Base-by-base conservation (phyloP, 2,113 vertebrate species). In the Loxodonta africana region DNA sequence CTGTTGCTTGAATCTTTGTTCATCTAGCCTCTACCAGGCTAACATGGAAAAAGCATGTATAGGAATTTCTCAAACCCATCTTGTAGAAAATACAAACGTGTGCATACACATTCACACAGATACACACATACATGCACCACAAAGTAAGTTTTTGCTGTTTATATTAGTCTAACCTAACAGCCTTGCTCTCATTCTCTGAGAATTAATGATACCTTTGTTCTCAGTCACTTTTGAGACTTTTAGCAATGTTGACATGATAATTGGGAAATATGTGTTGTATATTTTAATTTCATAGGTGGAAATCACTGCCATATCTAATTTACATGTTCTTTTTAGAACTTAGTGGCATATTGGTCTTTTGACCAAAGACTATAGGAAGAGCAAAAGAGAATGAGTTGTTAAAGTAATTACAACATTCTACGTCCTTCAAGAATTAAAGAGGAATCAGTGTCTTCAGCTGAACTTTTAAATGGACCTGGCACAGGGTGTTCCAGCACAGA, bases 391-490 rank as follows among this genome's bases (percentile, higher is more conserved):
- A 93, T 33, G 51, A 76, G 11, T 82, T 63, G 12, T 84, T 93
- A 37, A 95, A 69, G 41, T 93, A 95, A 92, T 87, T 92, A 77
- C 76, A 20, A 6, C 6, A 60, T 46, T 2, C 25, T 44, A 20
- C 84, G 87, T 96, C 15, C 18, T 77, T 94, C 44, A 83, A 23
- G 83, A 90, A 92, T 83, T 92, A 90, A 90, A 92, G 5, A 84
- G 26, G 12, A 82, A 74, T 90, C 14, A 80, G 7, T 82, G 67
- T 92, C 14, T 26, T 76, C 53, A 93, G 48, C 23, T 76, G 48
- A 95, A 90, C 37, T 8, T 84, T 26, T 26, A 53, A 74, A 67
- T n/a, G 62, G 48, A 96, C 18, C 71, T 95, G 69, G 1, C 62
- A 87, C 10, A 88, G 26, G 77, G 17, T 9, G 53, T 57, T 57